Percentiles rank a stretch among this genome's conserved stretches.
Conservation (phyloP, 2,797 vertebrate species). For the Muscicapa striata region DNA sequence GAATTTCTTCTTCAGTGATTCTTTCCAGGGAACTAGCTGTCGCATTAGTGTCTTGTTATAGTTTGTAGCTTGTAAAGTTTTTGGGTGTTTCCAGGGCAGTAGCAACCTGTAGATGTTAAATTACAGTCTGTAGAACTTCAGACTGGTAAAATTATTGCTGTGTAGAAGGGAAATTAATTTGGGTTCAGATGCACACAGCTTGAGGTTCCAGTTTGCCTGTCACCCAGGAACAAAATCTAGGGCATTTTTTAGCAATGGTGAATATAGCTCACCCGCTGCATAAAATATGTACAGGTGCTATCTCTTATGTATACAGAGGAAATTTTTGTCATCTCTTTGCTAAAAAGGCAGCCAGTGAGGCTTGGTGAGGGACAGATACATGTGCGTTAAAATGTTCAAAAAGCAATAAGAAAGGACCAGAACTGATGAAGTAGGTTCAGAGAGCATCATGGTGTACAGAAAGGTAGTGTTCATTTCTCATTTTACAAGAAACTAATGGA, state of each 20-base stretch:
- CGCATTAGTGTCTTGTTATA: not conserved
- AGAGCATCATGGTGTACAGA: not conserved
- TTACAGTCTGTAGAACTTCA: not conserved
- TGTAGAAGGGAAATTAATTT: not conserved
- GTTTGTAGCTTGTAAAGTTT: not conserved
- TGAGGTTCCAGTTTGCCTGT: not conserved
- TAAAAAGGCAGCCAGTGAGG: not conserved
- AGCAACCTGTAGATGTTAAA: accelerated
- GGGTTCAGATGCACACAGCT: not conserved
- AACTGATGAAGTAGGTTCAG: not conserved
- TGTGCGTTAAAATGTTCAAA: not conserved
- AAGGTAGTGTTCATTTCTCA: not conserved
- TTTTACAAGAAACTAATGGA: not conserved
- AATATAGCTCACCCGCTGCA: not conserved
- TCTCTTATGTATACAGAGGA: not conserved
- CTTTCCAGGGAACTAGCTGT: not conserved
- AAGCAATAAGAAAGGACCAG: not conserved
- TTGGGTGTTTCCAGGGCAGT: not conserved
- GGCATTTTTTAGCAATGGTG: not conserved
- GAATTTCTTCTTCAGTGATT: not conserved
- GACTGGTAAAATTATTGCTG: not conserved
- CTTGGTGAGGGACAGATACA: not conserved
- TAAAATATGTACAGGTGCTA: not conserved
- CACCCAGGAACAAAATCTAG: not conserved
- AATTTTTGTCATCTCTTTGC: not conserved